Percentiles rank a stretch among this genome's conserved stretches.
phyloP scores from a whole-genome alignment of 2,888 invertebrate species.

The Eristalis arbustorum region DNA sequence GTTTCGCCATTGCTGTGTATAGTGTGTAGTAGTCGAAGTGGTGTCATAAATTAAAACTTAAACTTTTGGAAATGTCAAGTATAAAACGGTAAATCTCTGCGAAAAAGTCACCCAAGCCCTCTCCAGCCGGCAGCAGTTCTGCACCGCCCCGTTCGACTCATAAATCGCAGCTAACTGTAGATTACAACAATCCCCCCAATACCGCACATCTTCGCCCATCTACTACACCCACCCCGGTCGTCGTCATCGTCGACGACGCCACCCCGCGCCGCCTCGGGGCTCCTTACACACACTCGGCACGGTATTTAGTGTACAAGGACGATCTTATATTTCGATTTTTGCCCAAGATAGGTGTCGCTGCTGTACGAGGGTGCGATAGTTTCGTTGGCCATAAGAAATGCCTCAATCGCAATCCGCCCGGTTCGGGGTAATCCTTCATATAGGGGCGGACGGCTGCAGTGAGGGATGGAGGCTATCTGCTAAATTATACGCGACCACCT shows the following conservation, averaged over 20 bases:
- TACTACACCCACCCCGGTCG: no score
- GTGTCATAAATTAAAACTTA: constrained; percentile 81
- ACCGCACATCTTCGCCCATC: constrained; percentile 39
- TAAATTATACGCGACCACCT: constrained; percentile 58
- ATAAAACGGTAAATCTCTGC: constrained; percentile 80
- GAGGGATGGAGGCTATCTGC: constrained; percentile 20
- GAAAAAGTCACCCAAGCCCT: constrained; percentile 65
- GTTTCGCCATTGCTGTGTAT: constrained; percentile 53
- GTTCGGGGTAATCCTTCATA: constrained; percentile 64
- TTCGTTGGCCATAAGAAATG: constrained; percentile 61
- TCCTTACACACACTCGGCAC: constrained; percentile 24
- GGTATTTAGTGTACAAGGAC: constrained; percentile 66
- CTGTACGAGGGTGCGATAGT: constrained; percentile 24
- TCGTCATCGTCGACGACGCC: not conserved
- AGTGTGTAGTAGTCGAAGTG: constrained; percentile 76
- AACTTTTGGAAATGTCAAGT: constrained; percentile 80
- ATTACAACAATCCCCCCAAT: constrained; percentile 71
- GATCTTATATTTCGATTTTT: constrained; percentile 70
- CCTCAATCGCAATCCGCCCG: constrained; percentile 57
- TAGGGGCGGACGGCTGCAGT: constrained; percentile 36
- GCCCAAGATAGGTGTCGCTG: constrained; percentile 61
- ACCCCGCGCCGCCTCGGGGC: constrained; percentile 22
- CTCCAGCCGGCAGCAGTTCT: constrained; percentile 11
- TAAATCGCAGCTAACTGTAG: constrained; percentile 69
- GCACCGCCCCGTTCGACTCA: constrained; percentile 58